Evolutionary conservation across 1,140 invertebrate genomes (phyloP).

Genomic region (Mycetomoellerius zeteki): DNA sequence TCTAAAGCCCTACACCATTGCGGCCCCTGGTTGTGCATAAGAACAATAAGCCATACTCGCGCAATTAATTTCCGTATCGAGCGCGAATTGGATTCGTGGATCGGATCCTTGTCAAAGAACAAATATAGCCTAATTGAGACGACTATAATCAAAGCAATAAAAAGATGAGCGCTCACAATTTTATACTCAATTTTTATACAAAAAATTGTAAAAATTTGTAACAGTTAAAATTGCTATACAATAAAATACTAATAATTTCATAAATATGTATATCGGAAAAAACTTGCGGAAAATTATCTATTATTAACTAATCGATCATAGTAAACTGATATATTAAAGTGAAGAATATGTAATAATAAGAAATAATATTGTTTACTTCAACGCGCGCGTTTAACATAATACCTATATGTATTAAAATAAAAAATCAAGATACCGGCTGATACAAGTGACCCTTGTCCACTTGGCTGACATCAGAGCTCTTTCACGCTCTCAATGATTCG

Average conservation of each 20-base stretch:
- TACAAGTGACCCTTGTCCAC: neutral
- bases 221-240: neutral
- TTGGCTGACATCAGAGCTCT: neutral
- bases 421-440: neutral
- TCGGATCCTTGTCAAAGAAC: neutral
- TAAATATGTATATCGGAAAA: neutral
- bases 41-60: constrained; percentile 32
- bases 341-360: neutral
- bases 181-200: neutral
- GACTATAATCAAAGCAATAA: neutral
- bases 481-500: neutral
- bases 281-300: neutral
- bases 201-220: neutral
- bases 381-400: neutral
- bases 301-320: neutral
- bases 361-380: neutral
- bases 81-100: neutral
- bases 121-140: neutral
- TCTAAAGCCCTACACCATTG: constrained; percentile 75
- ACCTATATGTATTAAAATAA: neutral
- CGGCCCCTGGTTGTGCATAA: constrained; percentile 32
- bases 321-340: neutral
- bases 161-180: neutral
- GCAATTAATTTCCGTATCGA: constrained; percentile 2
- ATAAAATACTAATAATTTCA: constrained; percentile 1